A percentile compares a stretch with the other conserved stretches of the same genome.
phyloP scores from a whole-genome alignment of 1,140 invertebrate genomes.

The Orussus abietinus region DNA sequence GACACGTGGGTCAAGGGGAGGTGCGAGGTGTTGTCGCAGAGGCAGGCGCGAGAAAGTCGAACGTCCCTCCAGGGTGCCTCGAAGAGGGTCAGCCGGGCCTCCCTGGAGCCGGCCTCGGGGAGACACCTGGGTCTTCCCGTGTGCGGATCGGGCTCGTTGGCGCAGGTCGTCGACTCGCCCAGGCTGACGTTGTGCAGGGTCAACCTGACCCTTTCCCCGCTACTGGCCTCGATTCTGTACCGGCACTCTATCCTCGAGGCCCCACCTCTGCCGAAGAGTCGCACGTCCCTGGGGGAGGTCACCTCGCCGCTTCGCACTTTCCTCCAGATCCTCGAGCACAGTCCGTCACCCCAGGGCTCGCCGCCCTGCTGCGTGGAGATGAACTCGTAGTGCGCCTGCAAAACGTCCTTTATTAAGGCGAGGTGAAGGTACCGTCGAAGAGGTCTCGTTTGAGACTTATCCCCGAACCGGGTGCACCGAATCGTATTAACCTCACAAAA shows the following conservation, averaged over 20 bases:
- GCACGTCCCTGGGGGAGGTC: conserved; percentile 67
- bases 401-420: too few species aligned
- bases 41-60: conserved; percentile 60
- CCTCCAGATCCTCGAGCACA: conserved; percentile 57
- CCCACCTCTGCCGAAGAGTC: conserved; percentile 73
- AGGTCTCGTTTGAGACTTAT: too few species aligned
- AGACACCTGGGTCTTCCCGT: conserved; percentile 61
- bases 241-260: conserved; percentile 68
- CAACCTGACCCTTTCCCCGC: conserved; percentile 62
- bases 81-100: conserved; percentile 59
- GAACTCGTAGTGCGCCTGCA: conserved; percentile 71
- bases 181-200: conserved; percentile 70
- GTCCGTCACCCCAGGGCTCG: conserved; percentile 59
- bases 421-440: too few species aligned
- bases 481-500: too few species aligned
- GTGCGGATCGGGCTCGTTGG: conserved; percentile 67
- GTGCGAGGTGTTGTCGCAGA: conserved; percentile 67
- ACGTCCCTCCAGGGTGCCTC: conserved; percentile 66
- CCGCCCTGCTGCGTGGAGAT: conserved; percentile 75
- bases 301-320: conserved; percentile 60
- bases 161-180: conserved; percentile 62
- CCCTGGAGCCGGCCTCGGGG: conserved; percentile 54
- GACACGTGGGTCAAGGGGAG: conserved; percentile 63
- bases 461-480: too few species aligned
- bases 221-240: conserved; percentile 68